Base-by-base conservation (phyloP, 2,888 invertebrate genomes). In the Xanthia icteritia region DNA sequence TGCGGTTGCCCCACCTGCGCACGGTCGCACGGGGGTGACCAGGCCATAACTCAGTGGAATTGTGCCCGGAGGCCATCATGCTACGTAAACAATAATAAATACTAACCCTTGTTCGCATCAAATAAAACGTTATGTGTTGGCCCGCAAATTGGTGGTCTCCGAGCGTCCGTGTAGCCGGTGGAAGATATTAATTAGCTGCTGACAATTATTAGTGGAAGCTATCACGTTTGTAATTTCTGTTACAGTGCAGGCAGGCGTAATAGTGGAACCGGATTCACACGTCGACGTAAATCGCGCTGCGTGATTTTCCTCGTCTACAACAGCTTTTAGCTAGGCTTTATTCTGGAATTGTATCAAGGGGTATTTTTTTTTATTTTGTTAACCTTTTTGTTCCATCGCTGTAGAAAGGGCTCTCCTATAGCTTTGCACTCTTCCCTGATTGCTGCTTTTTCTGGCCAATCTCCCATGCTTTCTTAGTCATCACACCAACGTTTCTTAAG, bases 21-120 rank as follows among this genome's bases (percentile, higher is more conserved):
- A 87, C 90, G 84, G 91, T 90, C 79, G 86, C 89, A 88, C 79
- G 91, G 92, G 94, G 94, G 92, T 93, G 94, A 94, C 94, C 94
- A 90, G 87, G 91, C 91, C 87, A 95, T 96, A 96, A 95, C 92
- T 96, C 95, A 96, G 90, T 94, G 83, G 91, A 94, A 96, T 94
- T 93, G 94, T 92, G 92, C 95, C 96, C 95, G 89, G 90, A 92
- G 94, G 95, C 93, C 88, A 89, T 89, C 89, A 88, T 88, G 89
- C 89, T 90, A 90, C 91, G 92, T 91, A 92, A 92, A 94, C 93
- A 93, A 93, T 93, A 92, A 93, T 92, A 92, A 93, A 92, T 93
- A 93, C 92, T 92, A 92, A 93, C 93, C 92, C 91, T 90, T 91
- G 92, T 91, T 86, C 86, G 76, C 78, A 86, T 91, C 91, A 89